A percentile compares a stretch with the other conserved stretches of the same genome.
These are phyloP conservation scores for Pammene fasciana DNA, from an alignment of 2,888 invertebrate species.

Conservation along the genomic window DNA sequence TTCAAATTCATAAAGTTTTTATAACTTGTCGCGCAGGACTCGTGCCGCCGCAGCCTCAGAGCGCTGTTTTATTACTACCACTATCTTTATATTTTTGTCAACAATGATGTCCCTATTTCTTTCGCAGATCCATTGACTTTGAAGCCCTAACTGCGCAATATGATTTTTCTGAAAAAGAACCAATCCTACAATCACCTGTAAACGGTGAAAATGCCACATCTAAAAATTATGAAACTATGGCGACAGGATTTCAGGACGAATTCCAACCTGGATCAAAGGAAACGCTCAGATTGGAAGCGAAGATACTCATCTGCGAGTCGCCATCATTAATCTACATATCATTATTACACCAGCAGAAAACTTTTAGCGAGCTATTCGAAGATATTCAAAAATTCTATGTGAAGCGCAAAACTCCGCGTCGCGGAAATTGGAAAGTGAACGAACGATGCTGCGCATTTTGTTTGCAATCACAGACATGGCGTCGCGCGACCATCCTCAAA, in stretches of 20 bases:
- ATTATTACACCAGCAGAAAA: constrained; percentile 54
- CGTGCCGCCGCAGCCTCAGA: no score
- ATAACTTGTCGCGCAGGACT: no score
- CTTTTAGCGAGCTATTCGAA: constrained; percentile 58
- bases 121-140: constrained; percentile 12
- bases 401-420: constrained; percentile 40
- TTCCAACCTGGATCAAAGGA: neutral
- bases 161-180: neutral
- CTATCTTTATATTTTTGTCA: no score
- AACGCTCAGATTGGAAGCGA: constrained; percentile 21
- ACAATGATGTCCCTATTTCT: neutral
- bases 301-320: constrained; percentile 58
- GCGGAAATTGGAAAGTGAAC: constrained; percentile 60
- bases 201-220: neutral
- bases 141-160: neutral
- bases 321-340: constrained; percentile 80
- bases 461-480: constrained; percentile 75
- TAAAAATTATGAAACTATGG: neutral
- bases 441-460: constrained; percentile 59
- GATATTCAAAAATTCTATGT: constrained; percentile 71
- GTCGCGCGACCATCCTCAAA: constrained; percentile 68
- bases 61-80: no score
- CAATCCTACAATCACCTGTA: neutral
- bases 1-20: no score
- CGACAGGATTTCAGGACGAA: neutral